Evolutionary conservation across 2,888 invertebrate genomes (phyloP), one percentile per base, ranked within the genome.

Genomic region (Calameuta idolon): DNA sequence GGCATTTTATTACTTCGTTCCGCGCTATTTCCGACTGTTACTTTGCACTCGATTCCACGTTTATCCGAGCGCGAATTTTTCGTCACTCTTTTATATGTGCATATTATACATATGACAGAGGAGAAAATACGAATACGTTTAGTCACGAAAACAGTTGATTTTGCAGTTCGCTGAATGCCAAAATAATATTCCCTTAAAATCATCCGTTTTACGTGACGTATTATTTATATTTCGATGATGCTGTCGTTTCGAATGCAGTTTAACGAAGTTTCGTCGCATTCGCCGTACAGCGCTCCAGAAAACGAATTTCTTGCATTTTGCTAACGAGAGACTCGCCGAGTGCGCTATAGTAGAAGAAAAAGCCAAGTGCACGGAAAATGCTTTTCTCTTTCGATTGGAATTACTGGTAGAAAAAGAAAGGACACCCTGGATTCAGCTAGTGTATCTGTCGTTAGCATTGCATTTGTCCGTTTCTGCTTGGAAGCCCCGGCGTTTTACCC

Each of bases 231-330:
- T 71, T 78, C 76, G 71, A 81, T 71, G 69, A 80, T 79, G 81
- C 84, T 86, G 84, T 84, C 83, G 83, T 84, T 85, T 79, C 79
- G 81, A 87, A 87, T 86, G 84, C 86, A 87, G 87, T 87, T 87
- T 86, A 74, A 12, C 74, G 5, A 23, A 55, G 23, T 9, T 9
- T 23, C 11, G 37, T 37, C 55, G 55, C 5, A 9, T 23, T 5
- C 55, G 55, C 9, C 9, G 55, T 55, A 23, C 55, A 9, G 55
- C 55, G 23, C 9, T 23, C 2, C 9, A 4, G 9, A 55, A 55
- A 55, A 55, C 55, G 55, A 9, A 23, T 23, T 23, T 55, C 5
- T 55, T 55, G 55, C 23, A 55, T 55, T 55, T 55, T 55, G 0
- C 55, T 55, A 55, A 23, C 55, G 23, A 23, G 55, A 55, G 23